phyloP scores from a whole-genome alignment of 2,797 vertebrate species.

The Spinus pinus region DNA sequence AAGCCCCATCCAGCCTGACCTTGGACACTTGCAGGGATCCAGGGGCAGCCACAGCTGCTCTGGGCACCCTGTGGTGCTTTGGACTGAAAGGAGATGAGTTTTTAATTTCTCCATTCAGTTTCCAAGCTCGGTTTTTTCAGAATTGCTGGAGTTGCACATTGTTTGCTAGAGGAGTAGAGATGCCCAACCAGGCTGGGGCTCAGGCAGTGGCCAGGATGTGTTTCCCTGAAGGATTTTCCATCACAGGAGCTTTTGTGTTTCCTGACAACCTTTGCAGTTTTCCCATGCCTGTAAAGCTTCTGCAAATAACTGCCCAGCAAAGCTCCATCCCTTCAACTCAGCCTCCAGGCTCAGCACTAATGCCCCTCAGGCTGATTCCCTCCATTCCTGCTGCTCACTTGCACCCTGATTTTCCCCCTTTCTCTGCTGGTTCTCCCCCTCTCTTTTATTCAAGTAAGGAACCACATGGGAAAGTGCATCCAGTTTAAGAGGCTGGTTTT shows the following conservation, averaged over 20 bases:
- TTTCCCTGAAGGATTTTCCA: not conserved
- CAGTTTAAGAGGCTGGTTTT: not conserved
- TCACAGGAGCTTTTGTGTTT: not conserved
- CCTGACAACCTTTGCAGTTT: not conserved
- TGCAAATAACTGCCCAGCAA: not conserved
- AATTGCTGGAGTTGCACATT: not conserved
- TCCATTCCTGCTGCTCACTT: not conserved
- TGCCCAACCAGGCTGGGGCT: not conserved
- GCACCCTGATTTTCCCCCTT: rapidly evolving
- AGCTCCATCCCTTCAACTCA: rapidly evolving
- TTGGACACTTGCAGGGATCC: not conserved
- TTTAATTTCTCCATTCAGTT: not conserved
- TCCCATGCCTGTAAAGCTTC: not conserved
- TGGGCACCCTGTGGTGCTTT: not conserved
- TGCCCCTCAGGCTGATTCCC: not conserved
- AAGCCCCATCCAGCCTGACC: rapidly evolving
- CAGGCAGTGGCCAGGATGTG: not conserved
- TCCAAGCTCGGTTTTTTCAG: not conserved
- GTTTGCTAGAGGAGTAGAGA: not conserved
- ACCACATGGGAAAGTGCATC: not conserved
- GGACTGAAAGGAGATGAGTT: rapidly evolving
- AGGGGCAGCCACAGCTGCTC: not conserved
- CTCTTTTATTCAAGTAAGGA: not conserved
- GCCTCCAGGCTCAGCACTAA: not conserved
- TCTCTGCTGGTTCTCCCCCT: not conserved